These are phyloP conservation scores for Chydorus sphaericus DNA, from an alignment of 2,888 invertebrate species.

Conservation along the genomic window DNA sequence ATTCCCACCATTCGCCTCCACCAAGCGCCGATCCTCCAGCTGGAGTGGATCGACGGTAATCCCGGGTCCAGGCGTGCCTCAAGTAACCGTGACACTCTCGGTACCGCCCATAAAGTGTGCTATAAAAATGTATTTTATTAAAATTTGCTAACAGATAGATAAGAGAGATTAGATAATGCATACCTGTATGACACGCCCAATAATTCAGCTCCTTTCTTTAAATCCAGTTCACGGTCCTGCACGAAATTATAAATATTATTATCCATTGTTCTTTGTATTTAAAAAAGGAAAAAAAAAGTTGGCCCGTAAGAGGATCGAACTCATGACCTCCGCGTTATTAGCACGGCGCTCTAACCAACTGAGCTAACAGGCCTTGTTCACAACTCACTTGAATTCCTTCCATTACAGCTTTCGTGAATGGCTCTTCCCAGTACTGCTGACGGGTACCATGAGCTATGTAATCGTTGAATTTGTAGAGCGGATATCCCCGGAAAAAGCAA, in stretches of 20 bases:
- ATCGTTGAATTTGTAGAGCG: slow-evolving; percentile 39
- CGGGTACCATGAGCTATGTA: slow-evolving; percentile 69
- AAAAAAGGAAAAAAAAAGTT: too few relatives aligned
- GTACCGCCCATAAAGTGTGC: slow-evolving; percentile 76
- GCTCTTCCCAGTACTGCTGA: slow-evolving; percentile 86
- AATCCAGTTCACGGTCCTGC: slow-evolving; percentile 75
- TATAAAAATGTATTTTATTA: too few relatives aligned
- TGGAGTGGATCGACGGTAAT: not conserved
- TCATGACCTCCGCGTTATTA: too few relatives aligned
- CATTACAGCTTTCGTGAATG: slow-evolving; percentile 73
- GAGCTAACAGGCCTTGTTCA: too few relatives aligned
- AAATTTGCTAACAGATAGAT: too few relatives aligned
- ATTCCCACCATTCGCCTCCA: slow-evolving; percentile 8
- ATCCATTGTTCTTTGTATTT: too few relatives aligned
- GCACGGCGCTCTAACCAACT: not conserved
- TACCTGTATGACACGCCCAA: slow-evolving; percentile 79
- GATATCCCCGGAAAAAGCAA: slow-evolving; percentile 4
- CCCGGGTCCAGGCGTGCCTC: slow-evolving; percentile 13
- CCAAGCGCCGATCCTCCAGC: not conserved
- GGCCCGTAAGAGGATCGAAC: too few relatives aligned
- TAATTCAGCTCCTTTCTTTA: slow-evolving; percentile 83
- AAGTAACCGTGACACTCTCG: slow-evolving; percentile 38
- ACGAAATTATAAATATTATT: slow-evolving; percentile 27
- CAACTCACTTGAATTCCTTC: slow-evolving; percentile 37
- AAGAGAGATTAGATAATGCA: too few relatives aligned